Conservation (phyloP, 2,113 vertebrate species). For the Cygnus atratus region DNA sequence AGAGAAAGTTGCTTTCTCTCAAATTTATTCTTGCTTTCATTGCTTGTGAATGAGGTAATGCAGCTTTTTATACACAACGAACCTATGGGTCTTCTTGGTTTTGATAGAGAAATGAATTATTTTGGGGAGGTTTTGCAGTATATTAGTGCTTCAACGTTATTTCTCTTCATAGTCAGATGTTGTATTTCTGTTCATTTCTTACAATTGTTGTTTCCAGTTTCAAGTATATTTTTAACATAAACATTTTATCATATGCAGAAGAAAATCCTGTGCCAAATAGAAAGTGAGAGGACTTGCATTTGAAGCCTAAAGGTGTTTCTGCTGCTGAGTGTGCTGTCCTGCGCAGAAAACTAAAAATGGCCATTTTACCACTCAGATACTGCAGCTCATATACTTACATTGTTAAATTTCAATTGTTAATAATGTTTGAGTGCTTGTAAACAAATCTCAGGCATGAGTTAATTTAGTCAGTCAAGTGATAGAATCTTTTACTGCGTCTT, state of each 20-base stretch:
- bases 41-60: conserved; percentile 37
- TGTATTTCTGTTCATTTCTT: not conserved
- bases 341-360: not conserved
- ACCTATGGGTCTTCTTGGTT: not conserved
- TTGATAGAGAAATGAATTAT: not conserved
- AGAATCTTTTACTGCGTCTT: conserved; percentile 15
- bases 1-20: not conserved
- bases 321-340: not conserved
- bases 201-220: not conserved
- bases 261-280: not conserved
- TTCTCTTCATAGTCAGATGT: not conserved
- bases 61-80: conserved; percentile 6
- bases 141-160: not conserved
- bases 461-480: conserved; percentile 1
- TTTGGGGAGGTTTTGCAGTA: not conserved
- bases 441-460: not conserved
- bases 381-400: not conserved
- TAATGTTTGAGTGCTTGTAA: conserved; percentile 7
- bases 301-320: not conserved
- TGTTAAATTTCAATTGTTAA: conserved; percentile 1
- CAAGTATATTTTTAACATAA: not conserved
- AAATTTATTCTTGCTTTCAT: conserved; percentile 26
- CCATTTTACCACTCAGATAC: not conserved
- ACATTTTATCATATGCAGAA: not conserved
- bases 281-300: not conserved